Evolutionary conservation across 1,140 invertebrate species (phyloP), one percentile per base, ranked within the genome.

Genomic region (Euglossa dilemma): DNA sequence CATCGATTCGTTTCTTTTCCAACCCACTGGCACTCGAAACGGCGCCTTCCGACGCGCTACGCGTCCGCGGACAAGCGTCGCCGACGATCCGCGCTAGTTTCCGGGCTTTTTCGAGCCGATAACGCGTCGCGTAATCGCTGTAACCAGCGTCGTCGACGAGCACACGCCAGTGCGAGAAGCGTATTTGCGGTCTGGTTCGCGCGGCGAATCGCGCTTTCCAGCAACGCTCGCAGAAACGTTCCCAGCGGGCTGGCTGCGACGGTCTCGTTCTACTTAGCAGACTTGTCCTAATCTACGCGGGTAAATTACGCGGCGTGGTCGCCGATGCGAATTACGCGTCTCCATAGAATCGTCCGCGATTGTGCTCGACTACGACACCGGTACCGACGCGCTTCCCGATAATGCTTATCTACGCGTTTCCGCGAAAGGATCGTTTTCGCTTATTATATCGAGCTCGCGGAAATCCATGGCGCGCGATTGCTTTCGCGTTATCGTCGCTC

Each of bases 141-240:
- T 80, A 72, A 50, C 47, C n/a, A n/a, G n/a, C n/a, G n/a, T 18
- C 45, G 28, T 52, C 52, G 67, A 72, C 45, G 43, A n/a, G 36
- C 18, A n/a, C 6, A 61, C n/a, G 18, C 16, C 25, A 16, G 4
- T 20, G 59, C 61, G 77, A 36, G 8, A 28, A 25, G 16, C 16
- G 56, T 80, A 69, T 72, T 57, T 63, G 78, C 56, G 69, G 69
- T 80, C 56, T 80, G 61, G 78, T 63, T 43, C 69, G 67, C 52
- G 45, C 18, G 28, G 28, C 16, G 67, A 72, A 52, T 72, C 78
- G 57, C 67, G 57, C 67, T 67, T 80, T 80, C 25, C 28, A 70
- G 63, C 36, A 80, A 71, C 77, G 71, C 50, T 56, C 16, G 45
- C 45, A 45, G n/a, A n/a, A n/a, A n/a, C 20, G 66, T 71, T 71